Evolutionary conservation across 2,113 vertebrate species (phyloP).

Genomic region (Lepisosteus oculatus): DNA sequence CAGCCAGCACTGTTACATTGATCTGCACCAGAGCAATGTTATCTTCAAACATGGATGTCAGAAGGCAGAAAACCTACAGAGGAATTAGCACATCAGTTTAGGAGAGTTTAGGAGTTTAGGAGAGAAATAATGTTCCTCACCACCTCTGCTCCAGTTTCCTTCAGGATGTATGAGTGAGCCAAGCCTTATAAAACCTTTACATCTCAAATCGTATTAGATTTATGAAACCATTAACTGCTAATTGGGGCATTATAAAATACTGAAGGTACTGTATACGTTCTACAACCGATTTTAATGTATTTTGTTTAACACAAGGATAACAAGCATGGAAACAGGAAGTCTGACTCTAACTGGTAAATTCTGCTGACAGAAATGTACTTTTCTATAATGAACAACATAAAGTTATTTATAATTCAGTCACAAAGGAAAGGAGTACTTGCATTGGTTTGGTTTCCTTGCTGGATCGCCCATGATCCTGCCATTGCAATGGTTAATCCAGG

Average conservation of each 20-base stretch:
- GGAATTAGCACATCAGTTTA: background rate
- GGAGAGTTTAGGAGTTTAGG: background rate
- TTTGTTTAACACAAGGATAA: slow-evolving; percentile 10
- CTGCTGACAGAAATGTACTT: slow-evolving; percentile 6
- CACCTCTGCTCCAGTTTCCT: slow-evolving; percentile 22
- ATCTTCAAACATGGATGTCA: slow-evolving; percentile 74
- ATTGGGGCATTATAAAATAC: slow-evolving; percentile 35
- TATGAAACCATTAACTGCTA: slow-evolving; percentile 39
- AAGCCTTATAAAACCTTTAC: slow-evolving; percentile 29
- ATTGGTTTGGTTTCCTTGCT: slow-evolving; percentile 32
- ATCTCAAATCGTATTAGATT: slow-evolving; percentile 29
- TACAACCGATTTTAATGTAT: slow-evolving; percentile 9
- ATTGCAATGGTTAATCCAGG: slow-evolving; percentile 60
- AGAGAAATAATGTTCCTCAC: background rate
- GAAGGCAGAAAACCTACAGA: slow-evolving; percentile 66
- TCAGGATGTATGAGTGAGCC: slow-evolving; percentile 29
- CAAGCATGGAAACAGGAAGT: background rate
- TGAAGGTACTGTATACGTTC: slow-evolving; percentile 24
- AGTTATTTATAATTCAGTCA: no score
- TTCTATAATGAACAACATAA: no score
- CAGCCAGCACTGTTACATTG: slow-evolving; percentile 26
- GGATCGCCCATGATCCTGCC: slow-evolving; percentile 68
- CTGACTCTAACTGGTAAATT: background rate
- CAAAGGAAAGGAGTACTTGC: slow-evolving; percentile 43
- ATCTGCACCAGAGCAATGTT: slow-evolving; percentile 65